phyloP scores from a whole-genome alignment of 1,140 invertebrate species.

The Yoshiicerus persimilis region DNA sequence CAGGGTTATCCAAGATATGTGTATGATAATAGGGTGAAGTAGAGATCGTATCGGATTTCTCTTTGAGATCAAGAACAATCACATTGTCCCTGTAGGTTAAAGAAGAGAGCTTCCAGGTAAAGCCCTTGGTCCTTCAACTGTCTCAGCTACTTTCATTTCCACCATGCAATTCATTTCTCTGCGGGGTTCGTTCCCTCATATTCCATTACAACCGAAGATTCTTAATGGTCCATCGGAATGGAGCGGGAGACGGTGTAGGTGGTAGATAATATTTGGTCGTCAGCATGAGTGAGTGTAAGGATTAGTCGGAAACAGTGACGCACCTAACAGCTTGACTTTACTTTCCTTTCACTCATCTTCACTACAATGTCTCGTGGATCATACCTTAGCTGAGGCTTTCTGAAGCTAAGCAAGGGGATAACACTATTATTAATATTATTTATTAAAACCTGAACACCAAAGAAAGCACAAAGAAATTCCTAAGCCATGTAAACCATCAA shows the following conservation, averaged over 20 bases:
- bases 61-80: conserved; percentile 11
- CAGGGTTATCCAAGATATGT: background rate
- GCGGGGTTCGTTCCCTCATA: background rate
- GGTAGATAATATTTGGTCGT: background rate
- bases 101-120: background rate
- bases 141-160: background rate
- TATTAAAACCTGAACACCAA: too few species aligned
- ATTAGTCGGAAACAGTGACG: background rate
- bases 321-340: background rate
- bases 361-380: too few species aligned
- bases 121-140: conserved; percentile 18
- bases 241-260: background rate
- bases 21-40: background rate
- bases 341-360: background rate
- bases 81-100: conserved; percentile 19
- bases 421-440: too few species aligned
- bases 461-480: too few species aligned
- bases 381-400: background rate
- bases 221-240: background rate
- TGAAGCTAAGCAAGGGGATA: too few species aligned
- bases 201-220: background rate
- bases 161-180: background rate
- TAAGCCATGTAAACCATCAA: too few species aligned
- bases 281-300: background rate
- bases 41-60: background rate